A percentile compares a stretch with the other conserved stretches of the same genome.
Conservation (phyloP, 2,113 vertebrate genomes). For the Kryptolebias marmoratus region DNA sequence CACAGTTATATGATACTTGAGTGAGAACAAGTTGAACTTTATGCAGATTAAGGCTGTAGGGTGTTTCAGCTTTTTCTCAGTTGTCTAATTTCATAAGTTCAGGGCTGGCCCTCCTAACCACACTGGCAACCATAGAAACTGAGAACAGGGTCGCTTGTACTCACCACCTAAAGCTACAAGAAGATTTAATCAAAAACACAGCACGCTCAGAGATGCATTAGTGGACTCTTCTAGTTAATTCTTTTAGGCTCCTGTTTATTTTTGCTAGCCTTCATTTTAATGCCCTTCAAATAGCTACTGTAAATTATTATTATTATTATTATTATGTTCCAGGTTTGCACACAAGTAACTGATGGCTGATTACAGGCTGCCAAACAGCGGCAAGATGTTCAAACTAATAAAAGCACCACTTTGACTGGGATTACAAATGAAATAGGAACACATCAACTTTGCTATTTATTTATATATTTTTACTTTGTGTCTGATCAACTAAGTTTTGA, state of each 20-base stretch:
- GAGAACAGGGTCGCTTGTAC: constrained; percentile 11
- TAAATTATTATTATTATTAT: constrained; percentile 7
- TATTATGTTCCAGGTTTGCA: constrained; percentile 3
- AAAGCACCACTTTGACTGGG: not conserved
- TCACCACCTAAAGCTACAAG: constrained; percentile 27
- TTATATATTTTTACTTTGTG: no score
- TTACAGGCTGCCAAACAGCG: constrained; percentile 35
- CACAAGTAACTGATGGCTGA: constrained; percentile 25
- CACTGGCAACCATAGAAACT: constrained; percentile 29
- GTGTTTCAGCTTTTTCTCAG: constrained; percentile 12
- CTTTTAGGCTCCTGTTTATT: constrained; percentile 22
- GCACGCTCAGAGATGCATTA: constrained; percentile 18
- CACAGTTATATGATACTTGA: not conserved
- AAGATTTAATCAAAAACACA: constrained; percentile 35
- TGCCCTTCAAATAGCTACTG: constrained; percentile 2
- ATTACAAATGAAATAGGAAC: constrained; percentile 9
- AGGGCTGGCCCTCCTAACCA: constrained; percentile 11
- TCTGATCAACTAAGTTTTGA: not conserved
- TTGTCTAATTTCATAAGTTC: constrained; percentile 20
- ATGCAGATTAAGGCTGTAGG: constrained; percentile 17
- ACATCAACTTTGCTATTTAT: no score
- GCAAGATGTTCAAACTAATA: constrained; percentile 4
- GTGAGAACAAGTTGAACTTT: constrained; percentile 9
- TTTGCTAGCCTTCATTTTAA: constrained; percentile 4
- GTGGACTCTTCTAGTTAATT: constrained; percentile 17